Conservation (phyloP, 2,888 invertebrate species). For the Macrosoma leucophasiata region DNA sequence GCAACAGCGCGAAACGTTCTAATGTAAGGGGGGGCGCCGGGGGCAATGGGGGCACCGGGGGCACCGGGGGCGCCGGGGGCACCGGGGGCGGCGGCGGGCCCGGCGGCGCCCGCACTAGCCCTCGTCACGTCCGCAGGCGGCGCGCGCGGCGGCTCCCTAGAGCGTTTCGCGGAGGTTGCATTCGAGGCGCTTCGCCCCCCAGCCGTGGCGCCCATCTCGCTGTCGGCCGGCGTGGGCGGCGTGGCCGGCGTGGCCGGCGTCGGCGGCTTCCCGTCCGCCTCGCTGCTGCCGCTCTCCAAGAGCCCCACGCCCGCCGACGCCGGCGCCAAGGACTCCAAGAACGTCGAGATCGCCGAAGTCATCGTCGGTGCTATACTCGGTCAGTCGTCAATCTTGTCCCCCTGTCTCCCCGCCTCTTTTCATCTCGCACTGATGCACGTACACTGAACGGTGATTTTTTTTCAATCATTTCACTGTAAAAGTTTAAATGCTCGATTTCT, state of each 20-base stretch:
- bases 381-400: too few species aligned
- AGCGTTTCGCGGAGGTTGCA: constrained; percentile 86
- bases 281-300: constrained; percentile 86
- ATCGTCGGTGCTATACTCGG: constrained; percentile 98
- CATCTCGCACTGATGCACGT: neutral
- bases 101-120: constrained; percentile 17
- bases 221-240: constrained; percentile 80
- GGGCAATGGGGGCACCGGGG: constrained; percentile 18
- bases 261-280: constrained; percentile 81
- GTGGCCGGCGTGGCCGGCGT: constrained; percentile 42
- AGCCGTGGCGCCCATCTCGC: constrained; percentile 87
- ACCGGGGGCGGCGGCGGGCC: constrained; percentile 13
- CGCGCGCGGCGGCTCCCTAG: constrained; percentile 74
- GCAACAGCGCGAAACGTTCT: constrained; percentile 68
- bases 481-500: neutral
- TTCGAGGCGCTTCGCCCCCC: constrained; percentile 81
- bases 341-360: constrained; percentile 95
- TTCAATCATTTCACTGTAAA: too few species aligned
- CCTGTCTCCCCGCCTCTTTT: neutral
- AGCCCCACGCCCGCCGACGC: constrained; percentile 86
- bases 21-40: constrained; percentile 38
- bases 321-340: constrained; percentile 87
- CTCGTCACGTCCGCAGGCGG: constrained; percentile 68
- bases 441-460: too few species aligned
- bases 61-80: constrained; percentile 18